A percentile compares a stretch with the other conserved stretches of the same genome.
phyloP scores from a whole-genome alignment of 2,888 invertebrate species.

The Caenorhabditis angaria region DNA sequence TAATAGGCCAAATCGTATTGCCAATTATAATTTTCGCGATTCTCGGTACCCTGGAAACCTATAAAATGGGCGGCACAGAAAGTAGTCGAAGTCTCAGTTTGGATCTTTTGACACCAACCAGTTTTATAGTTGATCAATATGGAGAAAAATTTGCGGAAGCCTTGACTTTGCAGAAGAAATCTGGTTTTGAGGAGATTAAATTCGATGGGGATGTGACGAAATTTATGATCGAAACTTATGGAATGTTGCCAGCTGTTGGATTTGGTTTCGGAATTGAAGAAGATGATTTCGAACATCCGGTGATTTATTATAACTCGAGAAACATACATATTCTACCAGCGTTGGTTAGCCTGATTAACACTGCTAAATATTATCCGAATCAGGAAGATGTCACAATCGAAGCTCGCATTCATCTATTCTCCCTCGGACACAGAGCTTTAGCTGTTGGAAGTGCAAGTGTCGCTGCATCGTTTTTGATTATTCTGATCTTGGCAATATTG shows the following conservation, averaged over 20 bases:
- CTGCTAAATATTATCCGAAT: too few species aligned
- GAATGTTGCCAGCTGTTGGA: constrained; percentile 33
- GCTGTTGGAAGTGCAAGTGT: constrained; percentile 19
- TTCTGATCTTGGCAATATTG: constrained; percentile 61
- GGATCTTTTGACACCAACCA: too few species aligned
- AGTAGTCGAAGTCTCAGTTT: constrained; percentile 5
- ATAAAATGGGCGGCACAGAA: constrained; percentile 12
- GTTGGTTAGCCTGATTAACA: constrained; percentile 21
- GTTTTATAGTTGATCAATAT: too few species aligned
- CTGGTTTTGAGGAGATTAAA: constrained; percentile 16
- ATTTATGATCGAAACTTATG: too few species aligned
- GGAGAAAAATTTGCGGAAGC: too few species aligned
- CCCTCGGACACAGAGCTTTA: neutral
- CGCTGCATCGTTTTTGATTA: constrained; percentile 44
- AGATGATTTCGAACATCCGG: too few species aligned
- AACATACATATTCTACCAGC: constrained; percentile 35
- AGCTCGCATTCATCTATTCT: too few species aligned
- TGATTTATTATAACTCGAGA: too few species aligned
- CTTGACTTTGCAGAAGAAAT: too few species aligned
- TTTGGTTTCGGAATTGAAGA: constrained; percentile 24
- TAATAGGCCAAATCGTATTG: constrained; percentile 42
- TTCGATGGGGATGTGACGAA: too few species aligned
- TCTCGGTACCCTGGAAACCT: constrained; percentile 25
- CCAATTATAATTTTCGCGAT: constrained; percentile 40
- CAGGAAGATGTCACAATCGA: too few species aligned